phyloP scores from a whole-genome alignment of 2,888 invertebrate genomes.

The Tiliacea aurago region DNA sequence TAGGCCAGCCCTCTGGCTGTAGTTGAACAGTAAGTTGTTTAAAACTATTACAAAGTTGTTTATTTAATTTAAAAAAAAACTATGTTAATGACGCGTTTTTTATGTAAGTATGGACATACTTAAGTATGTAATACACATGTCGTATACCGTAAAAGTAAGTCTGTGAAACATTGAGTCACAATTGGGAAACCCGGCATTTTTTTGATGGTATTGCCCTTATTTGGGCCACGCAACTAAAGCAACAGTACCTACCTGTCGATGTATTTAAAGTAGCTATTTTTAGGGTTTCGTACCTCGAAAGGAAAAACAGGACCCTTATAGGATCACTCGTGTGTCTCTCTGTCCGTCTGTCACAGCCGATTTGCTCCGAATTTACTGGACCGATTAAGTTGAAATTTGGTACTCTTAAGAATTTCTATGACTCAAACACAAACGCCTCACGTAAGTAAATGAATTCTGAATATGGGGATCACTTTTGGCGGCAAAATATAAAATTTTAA shows the following conservation, averaged over 20 bases:
- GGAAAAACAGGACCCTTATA: too few species aligned
- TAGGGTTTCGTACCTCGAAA: too few species aligned
- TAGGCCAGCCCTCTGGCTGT: too few species aligned
- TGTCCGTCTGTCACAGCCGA: too few species aligned
- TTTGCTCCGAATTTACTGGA: too few species aligned
- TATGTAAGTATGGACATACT: background rate
- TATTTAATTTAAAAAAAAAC: background rate
- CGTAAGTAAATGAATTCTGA: too few species aligned
- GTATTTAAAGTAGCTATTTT: background rate
- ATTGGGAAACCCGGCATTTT: conserved; percentile 42
- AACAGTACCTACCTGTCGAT: background rate
- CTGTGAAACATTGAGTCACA: conserved; percentile 33
- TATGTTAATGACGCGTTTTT: conserved; percentile 12
- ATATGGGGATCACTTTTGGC: too few species aligned
- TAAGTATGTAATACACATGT: conserved; percentile 9
- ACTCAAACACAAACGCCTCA: too few species aligned
- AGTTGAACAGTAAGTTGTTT: background rate
- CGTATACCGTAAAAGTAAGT: conserved; percentile 30
- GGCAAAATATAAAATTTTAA: too few species aligned
- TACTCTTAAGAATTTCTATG: too few species aligned
- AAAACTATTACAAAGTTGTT: background rate
- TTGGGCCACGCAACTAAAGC: background rate
- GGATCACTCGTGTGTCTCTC: too few species aligned
- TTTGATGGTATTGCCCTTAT: background rate
- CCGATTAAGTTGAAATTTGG: too few species aligned